Evolutionary conservation across 2,888 invertebrate genomes (phyloP).

Genomic region (Ennomos erosarius): DNA sequence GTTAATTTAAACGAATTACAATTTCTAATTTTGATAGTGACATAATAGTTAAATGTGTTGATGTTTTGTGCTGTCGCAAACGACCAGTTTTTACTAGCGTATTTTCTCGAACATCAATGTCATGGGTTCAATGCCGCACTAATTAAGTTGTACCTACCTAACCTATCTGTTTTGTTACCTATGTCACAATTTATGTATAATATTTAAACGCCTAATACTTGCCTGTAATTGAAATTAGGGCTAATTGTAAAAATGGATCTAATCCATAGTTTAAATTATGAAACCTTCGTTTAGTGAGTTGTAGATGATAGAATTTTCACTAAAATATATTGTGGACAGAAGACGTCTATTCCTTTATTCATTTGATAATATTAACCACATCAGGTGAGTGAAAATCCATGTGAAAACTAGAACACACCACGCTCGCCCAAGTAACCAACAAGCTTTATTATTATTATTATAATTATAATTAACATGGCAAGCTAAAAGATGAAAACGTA

Average conservation of each 20-base stretch:
- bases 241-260: constrained; percentile 64
- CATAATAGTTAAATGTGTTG: constrained; percentile 56
- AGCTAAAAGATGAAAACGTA: not conserved
- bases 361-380: constrained; percentile 35
- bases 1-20: constrained; percentile 50
- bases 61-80: constrained; percentile 58
- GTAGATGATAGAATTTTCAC: constrained; percentile 59
- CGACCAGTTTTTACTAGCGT: constrained; percentile 54
- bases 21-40: constrained; percentile 56
- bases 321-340: constrained; percentile 43
- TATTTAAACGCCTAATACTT: constrained; percentile 76
- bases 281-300: constrained; percentile 62
- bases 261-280: constrained; percentile 65
- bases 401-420: constrained; percentile 4
- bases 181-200: constrained; percentile 36
- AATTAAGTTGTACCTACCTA: constrained; percentile 18
- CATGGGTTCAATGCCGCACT: constrained; percentile 57
- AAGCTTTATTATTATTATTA: no score
- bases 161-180: constrained; percentile 31
- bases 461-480: not conserved
- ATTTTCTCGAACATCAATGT: constrained; percentile 60
- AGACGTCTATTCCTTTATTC: constrained; percentile 42
- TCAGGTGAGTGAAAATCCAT: constrained; percentile 26
- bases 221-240: constrained; percentile 70
- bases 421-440: not conserved